These are phyloP conservation scores for Aelia acuminata DNA, from an alignment of 2,888 invertebrate species.

Conservation along the genomic window DNA sequence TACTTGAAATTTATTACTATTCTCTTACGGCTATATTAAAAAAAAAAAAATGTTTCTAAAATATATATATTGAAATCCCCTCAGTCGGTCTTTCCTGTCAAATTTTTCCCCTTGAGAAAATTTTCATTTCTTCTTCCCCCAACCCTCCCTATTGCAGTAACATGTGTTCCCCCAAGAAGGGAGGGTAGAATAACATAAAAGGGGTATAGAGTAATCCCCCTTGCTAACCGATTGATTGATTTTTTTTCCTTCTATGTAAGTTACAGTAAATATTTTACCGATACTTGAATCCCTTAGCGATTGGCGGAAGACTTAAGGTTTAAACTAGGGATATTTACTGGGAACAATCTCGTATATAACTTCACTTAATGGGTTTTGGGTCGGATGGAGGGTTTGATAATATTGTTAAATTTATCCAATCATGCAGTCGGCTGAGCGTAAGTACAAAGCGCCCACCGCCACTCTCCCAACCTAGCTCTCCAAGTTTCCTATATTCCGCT, in stretches of 20 bases:
- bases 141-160: background rate
- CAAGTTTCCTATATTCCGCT: background rate
- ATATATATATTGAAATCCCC: background rate
- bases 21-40: no score
- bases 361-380: slow-evolving; percentile 38
- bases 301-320: background rate
- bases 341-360: slow-evolving; percentile 34
- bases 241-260: background rate
- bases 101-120: background rate
- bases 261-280: background rate
- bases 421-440: slow-evolving; percentile 34
- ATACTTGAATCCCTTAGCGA: background rate
- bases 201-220: background rate
- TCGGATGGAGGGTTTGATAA: slow-evolving; percentile 39
- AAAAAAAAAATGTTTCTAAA: background rate
- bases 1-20: no score
- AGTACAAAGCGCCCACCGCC: background rate
- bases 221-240: background rate
- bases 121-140: background rate
- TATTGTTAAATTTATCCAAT: slow-evolving; percentile 50
- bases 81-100: background rate
- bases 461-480: background rate
- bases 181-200: background rate
- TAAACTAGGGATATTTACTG: slow-evolving; percentile 6
- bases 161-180: background rate